These are phyloP conservation scores for Arion vulgaris DNA, from an alignment of 1,140 invertebrate genomes.

Conservation along the genomic window DNA sequence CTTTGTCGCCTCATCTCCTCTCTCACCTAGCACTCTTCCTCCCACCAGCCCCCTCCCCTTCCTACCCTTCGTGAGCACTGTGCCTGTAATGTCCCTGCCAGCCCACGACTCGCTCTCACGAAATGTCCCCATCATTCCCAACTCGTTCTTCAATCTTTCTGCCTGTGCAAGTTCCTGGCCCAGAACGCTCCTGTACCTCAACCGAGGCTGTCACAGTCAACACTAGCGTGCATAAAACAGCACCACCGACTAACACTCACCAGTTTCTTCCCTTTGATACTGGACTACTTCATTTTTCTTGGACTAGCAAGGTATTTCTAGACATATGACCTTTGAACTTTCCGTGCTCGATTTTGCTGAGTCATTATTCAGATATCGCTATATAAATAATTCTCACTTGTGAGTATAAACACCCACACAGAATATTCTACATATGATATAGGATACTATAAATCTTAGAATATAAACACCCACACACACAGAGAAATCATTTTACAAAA, in stretches of 20 bases:
- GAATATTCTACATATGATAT: too few species aligned
- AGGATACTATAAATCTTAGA: too few species aligned
- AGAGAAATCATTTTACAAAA: too few species aligned
- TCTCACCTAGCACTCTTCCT: not conserved
- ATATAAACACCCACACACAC: too few species aligned
- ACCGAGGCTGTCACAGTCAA: not conserved
- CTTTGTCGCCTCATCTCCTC: not conserved
- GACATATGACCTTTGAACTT: not conserved
- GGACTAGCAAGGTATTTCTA: not conserved
- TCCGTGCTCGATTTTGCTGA: not conserved
- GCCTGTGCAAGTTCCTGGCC: not conserved
- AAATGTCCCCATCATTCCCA: constrained; percentile 9
- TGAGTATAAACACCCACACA: too few species aligned
- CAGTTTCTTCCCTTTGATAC: not conserved
- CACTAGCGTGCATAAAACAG: not conserved
- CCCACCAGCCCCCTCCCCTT: not conserved
- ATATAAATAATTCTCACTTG: too few species aligned
- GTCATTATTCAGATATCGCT: not conserved
- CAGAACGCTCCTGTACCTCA: not conserved
- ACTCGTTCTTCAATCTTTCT: not conserved
- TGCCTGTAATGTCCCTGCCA: not conserved
- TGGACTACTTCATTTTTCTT: not conserved
- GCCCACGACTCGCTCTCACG: constrained; percentile 13
- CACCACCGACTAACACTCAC: not conserved
- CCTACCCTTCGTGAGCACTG: not conserved